Evolutionary conservation across 2,888 invertebrate species (phyloP).

Genomic region (Onthophagus sagittarius): DNA sequence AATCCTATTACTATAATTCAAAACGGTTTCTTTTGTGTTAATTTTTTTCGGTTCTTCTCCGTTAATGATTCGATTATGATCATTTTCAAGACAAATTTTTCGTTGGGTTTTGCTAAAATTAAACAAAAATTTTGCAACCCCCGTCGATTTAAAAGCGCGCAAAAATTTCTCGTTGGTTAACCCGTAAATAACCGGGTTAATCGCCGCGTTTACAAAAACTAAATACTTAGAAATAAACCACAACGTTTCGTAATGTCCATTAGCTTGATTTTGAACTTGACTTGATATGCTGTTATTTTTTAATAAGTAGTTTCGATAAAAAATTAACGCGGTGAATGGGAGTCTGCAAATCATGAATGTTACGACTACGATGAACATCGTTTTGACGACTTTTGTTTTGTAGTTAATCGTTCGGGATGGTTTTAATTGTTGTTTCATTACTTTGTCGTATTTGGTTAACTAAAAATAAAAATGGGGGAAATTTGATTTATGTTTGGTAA

Average conservation of each 20-base stretch:
- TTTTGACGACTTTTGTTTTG: conserved; percentile 65
- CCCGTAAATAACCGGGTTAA: conserved; percentile 76
- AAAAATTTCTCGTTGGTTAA: conserved; percentile 67
- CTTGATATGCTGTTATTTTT: conserved; percentile 44
- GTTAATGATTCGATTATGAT: background rate
- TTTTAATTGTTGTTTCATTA: conserved; percentile 59
- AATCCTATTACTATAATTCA: conserved; percentile 26
- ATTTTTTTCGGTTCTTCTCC: conserved; percentile 9
- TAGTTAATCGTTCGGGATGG: conserved; percentile 58
- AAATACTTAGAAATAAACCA: conserved; percentile 69
- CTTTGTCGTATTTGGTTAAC: conserved; percentile 63
- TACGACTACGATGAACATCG: conserved; percentile 65
- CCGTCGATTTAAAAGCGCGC: conserved; percentile 56
- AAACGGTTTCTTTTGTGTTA: conserved; percentile 18
- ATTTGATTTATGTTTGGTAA: background rate
- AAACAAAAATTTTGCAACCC: conserved; percentile 15
- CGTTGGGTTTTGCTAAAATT: conserved; percentile 8
- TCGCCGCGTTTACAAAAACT: conserved; percentile 67
- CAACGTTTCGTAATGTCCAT: conserved; percentile 55
- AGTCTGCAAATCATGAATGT: conserved; percentile 66
- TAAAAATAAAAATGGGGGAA: conserved; percentile 41
- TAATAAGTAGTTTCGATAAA: conserved; percentile 57
- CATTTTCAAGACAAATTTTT: conserved; percentile 1
- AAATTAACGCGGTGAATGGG: conserved; percentile 70
- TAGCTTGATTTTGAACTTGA: conserved; percentile 38